A percentile compares a stretch with the other conserved stretches of the same genome.
Evolutionary conservation across 2,113 vertebrate species (phyloP).

Genomic region (Thunnus thynnus): DNA sequence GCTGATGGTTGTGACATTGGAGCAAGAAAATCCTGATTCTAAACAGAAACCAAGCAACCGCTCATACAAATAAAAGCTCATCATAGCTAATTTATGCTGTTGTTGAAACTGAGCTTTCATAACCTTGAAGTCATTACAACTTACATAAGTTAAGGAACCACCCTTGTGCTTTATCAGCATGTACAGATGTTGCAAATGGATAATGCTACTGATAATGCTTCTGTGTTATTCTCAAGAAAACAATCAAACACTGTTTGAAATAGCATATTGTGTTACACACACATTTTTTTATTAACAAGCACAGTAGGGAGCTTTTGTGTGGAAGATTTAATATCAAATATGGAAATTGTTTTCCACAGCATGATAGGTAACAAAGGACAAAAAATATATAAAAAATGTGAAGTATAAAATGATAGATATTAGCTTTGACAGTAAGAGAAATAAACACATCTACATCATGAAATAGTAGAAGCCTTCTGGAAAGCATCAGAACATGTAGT

Average conservation of each 20-base stretch:
- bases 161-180: conserved; percentile 51
- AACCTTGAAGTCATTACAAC: conserved; percentile 27
- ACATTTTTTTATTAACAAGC: too few species aligned
- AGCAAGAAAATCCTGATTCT: too few species aligned
- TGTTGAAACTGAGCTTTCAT: conserved; percentile 4
- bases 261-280: background rate
- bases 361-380: too few species aligned
- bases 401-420: too few species aligned
- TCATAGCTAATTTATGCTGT: background rate
- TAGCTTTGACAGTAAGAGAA: background rate
- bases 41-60: too few species aligned
- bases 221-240: background rate
- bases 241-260: background rate
- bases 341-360: too few species aligned
- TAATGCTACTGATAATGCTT: conserved; percentile 8
- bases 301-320: too few species aligned
- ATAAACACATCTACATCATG: background rate
- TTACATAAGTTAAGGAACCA: conserved; percentile 14
- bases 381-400: too few species aligned
- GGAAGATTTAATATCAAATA: too few species aligned
- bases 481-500: background rate
- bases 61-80: background rate
- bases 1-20: background rate
- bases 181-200: conserved; percentile 46
- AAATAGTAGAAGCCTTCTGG: too few species aligned